Percentiles rank a stretch among this genome's conserved stretches.
Evolutionary conservation across 2,797 vertebrate genomes (phyloP).

Genomic region (Pagetopsis macropterus): DNA sequence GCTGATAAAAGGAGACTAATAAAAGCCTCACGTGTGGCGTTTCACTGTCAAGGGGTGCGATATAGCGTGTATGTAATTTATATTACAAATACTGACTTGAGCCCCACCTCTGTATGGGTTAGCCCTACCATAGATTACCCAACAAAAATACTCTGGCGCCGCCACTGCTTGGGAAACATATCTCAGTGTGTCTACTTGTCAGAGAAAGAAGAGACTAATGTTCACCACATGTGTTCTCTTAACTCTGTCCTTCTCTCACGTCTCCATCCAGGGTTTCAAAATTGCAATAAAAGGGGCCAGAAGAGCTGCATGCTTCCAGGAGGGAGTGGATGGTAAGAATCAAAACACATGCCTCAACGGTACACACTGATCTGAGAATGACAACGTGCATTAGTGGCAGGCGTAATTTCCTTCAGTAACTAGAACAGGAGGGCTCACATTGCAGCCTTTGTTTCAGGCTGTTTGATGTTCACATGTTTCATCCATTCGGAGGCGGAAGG

Average conservation of each 20-base stretch:
- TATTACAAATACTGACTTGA: too few relatives aligned
- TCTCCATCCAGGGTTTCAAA: slow-evolving; percentile 71
- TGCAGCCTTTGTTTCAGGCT: slow-evolving; percentile 43
- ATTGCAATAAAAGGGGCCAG: slow-evolving; percentile 69
- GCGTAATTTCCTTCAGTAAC: slow-evolving; percentile 49
- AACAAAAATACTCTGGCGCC: too few relatives aligned
- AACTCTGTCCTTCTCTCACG: slow-evolving; percentile 42
- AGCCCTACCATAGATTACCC: too few relatives aligned
- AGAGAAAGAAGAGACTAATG: slow-evolving; percentile 69
- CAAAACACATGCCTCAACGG: slow-evolving; percentile 59
- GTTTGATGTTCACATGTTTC: slow-evolving; percentile 65
- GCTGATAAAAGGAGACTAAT: too few relatives aligned
- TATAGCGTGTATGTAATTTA: too few relatives aligned
- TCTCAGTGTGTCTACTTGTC: slow-evolving; percentile 61
- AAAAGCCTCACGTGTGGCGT: too few relatives aligned
- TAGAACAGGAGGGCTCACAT: slow-evolving; percentile 36
- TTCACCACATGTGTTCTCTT: slow-evolving; percentile 73
- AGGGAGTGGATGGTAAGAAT: slow-evolving; percentile 51
- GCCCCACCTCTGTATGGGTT: too few relatives aligned
- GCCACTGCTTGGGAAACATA: slow-evolving; percentile 55
- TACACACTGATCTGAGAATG: slow-evolving; percentile 41
- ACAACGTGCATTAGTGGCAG: slow-evolving; percentile 41
- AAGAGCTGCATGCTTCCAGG: slow-evolving; percentile 60
- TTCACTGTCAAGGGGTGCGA: too few relatives aligned
- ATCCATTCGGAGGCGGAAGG: slow-evolving; percentile 45